These are phyloP conservation scores for Corapipo altera DNA, from an alignment of 2,113 vertebrate species.

Conservation along the genomic window DNA sequence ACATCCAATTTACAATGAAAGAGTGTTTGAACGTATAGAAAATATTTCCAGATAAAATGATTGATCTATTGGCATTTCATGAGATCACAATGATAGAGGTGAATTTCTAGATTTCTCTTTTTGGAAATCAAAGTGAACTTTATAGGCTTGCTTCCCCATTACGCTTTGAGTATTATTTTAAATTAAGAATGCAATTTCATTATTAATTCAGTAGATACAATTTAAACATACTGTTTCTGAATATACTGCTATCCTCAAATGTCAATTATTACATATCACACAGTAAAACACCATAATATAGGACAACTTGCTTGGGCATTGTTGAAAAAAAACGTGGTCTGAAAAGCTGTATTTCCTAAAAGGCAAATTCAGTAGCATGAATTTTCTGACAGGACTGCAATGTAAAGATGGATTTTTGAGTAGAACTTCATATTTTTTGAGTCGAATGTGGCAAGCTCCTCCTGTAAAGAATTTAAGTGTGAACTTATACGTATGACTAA, in stretches of 20 bases:
- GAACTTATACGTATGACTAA: background rate
- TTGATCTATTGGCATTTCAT: background rate
- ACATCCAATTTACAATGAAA: background rate
- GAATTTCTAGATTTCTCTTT: background rate
- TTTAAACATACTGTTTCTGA: background rate
- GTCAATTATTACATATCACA: background rate
- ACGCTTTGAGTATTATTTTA: background rate
- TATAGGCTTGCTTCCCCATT: background rate
- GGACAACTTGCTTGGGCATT: background rate
- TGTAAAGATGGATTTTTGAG: background rate
- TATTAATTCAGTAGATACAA: background rate
- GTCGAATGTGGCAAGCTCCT: background rate
- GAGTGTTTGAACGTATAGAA: background rate
- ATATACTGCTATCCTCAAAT: background rate
- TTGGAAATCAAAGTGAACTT: background rate
- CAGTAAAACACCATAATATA: background rate
- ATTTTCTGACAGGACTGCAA: background rate
- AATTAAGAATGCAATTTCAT: background rate
- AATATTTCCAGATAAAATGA: background rate
- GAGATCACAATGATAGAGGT: background rate
- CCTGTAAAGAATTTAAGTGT: background rate
- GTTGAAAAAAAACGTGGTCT: background rate
- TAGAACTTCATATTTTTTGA: background rate
- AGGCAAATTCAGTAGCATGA: background rate
- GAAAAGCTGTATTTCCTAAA: background rate